Base-by-base conservation (phyloP, 2,797 vertebrate species). In the Valencia hispanica region DNA sequence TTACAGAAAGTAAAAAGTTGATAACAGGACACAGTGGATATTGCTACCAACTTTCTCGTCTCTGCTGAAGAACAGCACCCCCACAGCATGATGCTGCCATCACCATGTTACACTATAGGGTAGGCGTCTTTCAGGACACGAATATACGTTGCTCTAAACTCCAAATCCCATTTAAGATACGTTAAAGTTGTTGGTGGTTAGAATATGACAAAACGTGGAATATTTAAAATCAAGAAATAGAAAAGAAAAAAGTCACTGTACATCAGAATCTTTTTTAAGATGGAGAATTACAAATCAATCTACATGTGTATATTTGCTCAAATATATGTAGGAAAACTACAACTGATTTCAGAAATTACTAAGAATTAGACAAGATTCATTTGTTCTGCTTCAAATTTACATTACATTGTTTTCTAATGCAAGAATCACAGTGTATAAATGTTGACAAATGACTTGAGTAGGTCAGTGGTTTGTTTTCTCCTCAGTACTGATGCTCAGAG, bases 401-500 rank as follows among this genome's bases (percentile, higher is more conserved):
- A 17, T 68, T 17, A 9, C 4, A 27, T 4, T 17, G 6, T 30
- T 11, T 68, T 53, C 20, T 25, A 43, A 53, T 53, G 47, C 63
- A 41, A 50, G 32, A 70, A 61, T 57, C 27, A 48, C 3, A 51
- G 4, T 4, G 45, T 41, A 39, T 11, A 45, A 27, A 68, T 17
- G 43, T 43, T 25, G 25, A n/a, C 6, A 18, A 68, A 27, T 39
- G 65, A 81, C 34, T 73, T 61, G 74, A 70, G 12, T 63, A 43
- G 41, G 50, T 71, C 17, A 53, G 11, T 50, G 2, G n/a, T 47
- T 69, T 22, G 30, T 48, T 71, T 43, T 72, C 41, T 68, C 51
- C 47, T 68, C n/a, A 74, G 78, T 63, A 51, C 20, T 80, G 73
- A 86, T 80, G 76, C 39, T 81, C 69, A 77, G 74, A 86, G 39